These are phyloP conservation scores for Ailurus styani DNA, from an alignment of 2,113 vertebrate genomes.

Conservation along the genomic window DNA sequence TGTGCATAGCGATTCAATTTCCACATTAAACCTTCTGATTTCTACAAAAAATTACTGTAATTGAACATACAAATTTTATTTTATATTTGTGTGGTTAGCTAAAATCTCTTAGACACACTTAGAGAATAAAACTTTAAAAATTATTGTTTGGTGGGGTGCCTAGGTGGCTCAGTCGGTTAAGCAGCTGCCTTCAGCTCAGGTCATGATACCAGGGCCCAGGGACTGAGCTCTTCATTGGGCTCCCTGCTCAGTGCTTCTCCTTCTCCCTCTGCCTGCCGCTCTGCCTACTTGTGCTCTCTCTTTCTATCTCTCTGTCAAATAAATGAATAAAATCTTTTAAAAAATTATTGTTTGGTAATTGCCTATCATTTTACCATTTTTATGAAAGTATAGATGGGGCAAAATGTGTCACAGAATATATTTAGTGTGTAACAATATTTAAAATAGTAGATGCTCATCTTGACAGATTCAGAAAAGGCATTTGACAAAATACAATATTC, in stretches of 20 bases:
- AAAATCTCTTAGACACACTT: background rate
- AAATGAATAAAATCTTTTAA: conserved; percentile 9
- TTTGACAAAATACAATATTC: background rate
- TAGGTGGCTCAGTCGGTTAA: no score
- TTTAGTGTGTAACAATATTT: background rate
- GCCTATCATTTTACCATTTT: background rate
- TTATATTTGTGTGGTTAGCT: background rate
- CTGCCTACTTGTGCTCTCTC: no score
- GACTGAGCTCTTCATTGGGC: no score
- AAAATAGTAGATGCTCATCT: background rate
- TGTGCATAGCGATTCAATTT: background rate
- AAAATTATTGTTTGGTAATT: background rate
- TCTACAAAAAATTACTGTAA: background rate
- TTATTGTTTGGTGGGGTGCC: background rate
- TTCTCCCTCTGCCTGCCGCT: no score
- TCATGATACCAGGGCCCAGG: no score
- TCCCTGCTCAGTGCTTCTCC: no score
- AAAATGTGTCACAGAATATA: background rate
- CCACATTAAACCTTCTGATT: background rate
- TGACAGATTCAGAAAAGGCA: background rate
- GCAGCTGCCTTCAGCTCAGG: no score
- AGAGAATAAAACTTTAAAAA: background rate
- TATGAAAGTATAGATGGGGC: background rate
- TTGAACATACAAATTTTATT: background rate
- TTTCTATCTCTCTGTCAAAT: no score